phyloP scores from a whole-genome alignment of 2,797 vertebrate species.

The Onychomys torridus region DNA sequence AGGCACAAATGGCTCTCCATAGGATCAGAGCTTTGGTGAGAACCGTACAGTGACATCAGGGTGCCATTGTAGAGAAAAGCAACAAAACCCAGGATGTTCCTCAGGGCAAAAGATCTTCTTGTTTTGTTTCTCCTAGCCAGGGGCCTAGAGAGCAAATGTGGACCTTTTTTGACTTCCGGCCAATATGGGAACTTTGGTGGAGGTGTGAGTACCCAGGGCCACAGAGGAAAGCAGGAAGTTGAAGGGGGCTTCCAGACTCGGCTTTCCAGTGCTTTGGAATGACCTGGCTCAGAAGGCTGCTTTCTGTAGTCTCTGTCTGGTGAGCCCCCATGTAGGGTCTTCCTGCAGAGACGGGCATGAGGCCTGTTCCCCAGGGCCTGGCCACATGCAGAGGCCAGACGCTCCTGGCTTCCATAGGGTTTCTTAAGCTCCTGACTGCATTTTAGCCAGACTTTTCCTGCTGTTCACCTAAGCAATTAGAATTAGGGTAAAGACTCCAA shows the following conservation, averaged over 20 bases:
- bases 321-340: not conserved
- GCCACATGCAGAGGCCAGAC: fast-evolving
- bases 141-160: not conserved
- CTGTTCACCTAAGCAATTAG: not conserved
- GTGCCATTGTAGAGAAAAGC: not conserved
- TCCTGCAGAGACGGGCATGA: not conserved
- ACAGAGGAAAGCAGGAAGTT: fast-evolving
- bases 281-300: not conserved
- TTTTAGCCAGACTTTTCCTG: not conserved
- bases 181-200: not conserved
- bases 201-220: not conserved
- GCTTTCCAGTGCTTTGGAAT: not conserved
- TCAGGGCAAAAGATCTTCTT: not conserved
- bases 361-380: not conserved
- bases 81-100: not conserved
- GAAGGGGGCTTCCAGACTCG: not conserved
- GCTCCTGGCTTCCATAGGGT: not conserved
- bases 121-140: not conserved
- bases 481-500: not conserved
- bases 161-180: not conserved
- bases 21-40: conserved; percentile 17
- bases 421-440: not conserved
- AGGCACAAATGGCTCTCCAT: conserved; percentile 62
- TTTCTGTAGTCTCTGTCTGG: not conserved
- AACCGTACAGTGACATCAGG: conserved; percentile 34